Evolutionary conservation across 2,113 vertebrate species (phyloP), one percentile per base, ranked within the genome.

Genomic region (Galemys pyrenaicus): DNA sequence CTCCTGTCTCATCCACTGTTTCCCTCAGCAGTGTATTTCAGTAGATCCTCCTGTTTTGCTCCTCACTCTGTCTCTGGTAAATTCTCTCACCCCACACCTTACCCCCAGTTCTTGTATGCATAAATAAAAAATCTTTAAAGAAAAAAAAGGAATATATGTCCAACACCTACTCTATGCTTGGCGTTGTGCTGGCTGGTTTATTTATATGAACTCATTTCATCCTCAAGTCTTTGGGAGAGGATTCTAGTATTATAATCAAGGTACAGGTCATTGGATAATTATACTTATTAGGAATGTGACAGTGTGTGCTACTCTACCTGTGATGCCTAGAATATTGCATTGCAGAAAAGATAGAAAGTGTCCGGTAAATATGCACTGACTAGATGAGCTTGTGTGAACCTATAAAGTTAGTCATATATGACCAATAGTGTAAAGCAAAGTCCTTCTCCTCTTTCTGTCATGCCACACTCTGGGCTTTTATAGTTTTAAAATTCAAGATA

Each of bases 391-490:
- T n/a, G 28, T 12, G 28, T 6, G n/a, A 91, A 15, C 7, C 32
- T 35, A 1, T 2, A 0, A 28, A 41, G 10, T 37, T 3, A 17
- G 58, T 32, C 6, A 28, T 17, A 3, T 5, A 19, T 56, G 4
- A 49, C 13, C n/a, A 20, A 13, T 12, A 9, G 1, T 15, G 9
- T 26, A 44, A 64, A 67, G 19, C 9, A 0, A 35, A 3, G 6
- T 3, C 26, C 60, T 32, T 58, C 12, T 65, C 68, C 74, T 62
- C 35, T 46, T 28, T 9, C 37, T 35, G 5, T 24, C 6, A 44
- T 0, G 28, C 32, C 44, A 0, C 5, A 7, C 20, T 30, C 0
- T 1, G 17, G 17, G 9, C 46, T 30, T 83, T 71, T 60, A 10
- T 5, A 15, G n/a, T 3, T 58, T n/a, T 13, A 15, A 62, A 26